These are phyloP conservation scores for Pleuronectes platessa DNA, from an alignment of 2,113 vertebrate species.

Conservation along the genomic window DNA sequence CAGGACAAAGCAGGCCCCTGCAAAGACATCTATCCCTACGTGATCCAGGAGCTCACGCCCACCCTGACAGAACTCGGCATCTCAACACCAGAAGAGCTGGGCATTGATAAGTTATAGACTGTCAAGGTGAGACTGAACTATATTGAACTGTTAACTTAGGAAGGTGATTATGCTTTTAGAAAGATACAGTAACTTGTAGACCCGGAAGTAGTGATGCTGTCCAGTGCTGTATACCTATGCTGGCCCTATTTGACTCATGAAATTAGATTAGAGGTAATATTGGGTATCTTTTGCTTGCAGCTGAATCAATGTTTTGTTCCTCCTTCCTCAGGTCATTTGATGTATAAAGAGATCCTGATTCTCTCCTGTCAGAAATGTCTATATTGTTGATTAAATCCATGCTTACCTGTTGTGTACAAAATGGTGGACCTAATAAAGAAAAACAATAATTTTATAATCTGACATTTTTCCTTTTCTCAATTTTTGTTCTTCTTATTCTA, in stretches of 20 bases:
- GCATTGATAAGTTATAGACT: slow-evolving; percentile 89
- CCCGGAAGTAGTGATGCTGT: background rate
- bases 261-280: background rate
- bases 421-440: slow-evolving; percentile 79
- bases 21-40: slow-evolving; percentile 97
- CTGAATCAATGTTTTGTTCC: slow-evolving; percentile 20
- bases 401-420: slow-evolving; percentile 75
- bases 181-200: background rate
- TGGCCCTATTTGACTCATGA: background rate
- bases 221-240: background rate
- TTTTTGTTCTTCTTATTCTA: background rate
- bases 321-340: slow-evolving; percentile 62
- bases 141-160: background rate
- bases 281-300: background rate
- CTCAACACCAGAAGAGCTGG: slow-evolving; percentile 96
- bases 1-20: slow-evolving; percentile 95
- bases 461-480: background rate
- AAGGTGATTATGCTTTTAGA: background rate
- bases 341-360: slow-evolving; percentile 59
- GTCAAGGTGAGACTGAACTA: slow-evolving; percentile 48
- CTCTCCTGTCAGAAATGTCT: slow-evolving; percentile 65
- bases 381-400: slow-evolving; percentile 72
- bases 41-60: slow-evolving; percentile 95
- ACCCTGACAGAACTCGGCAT: slow-evolving; percentile 95
- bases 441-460: slow-evolving; percentile 21